Evolutionary conservation across 2,797 vertebrate species (phyloP).

Genomic region (Chelon auratus): DNA sequence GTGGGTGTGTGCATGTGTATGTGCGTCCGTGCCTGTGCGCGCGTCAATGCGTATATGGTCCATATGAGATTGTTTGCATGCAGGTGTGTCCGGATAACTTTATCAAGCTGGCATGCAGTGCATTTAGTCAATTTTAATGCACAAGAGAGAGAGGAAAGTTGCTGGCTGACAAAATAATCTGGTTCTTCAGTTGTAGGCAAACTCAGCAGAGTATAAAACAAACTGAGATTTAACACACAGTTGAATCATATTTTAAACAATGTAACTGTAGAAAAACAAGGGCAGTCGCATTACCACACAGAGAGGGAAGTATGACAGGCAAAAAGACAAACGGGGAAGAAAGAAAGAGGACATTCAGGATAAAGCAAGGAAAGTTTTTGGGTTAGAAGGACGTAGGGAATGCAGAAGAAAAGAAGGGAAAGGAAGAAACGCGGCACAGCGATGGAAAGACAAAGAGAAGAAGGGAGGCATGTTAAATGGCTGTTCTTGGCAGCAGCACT

Average conservation of each 20-base stretch:
- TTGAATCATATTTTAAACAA: slow-evolving; percentile 30
- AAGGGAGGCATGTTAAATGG: slow-evolving; percentile 15
- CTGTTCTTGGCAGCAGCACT: slow-evolving; percentile 35
- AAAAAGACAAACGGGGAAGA: not conserved
- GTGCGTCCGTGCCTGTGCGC: not conserved
- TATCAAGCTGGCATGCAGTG: slow-evolving; percentile 30
- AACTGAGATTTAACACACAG: slow-evolving; percentile 28
- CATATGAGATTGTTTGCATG: slow-evolving; percentile 23
- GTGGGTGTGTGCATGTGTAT: slow-evolving; percentile 6
- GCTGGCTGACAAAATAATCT: not conserved
- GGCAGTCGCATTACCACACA: not conserved
- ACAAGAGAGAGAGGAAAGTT: slow-evolving; percentile 22
- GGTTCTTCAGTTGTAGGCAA: slow-evolving; percentile 15
- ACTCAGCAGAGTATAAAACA: slow-evolving; percentile 26
- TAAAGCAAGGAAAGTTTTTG: too few species aligned
- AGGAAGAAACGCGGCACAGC: not conserved
- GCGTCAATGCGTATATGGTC: slow-evolving; percentile 1
- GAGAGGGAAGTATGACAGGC: not conserved
- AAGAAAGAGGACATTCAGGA: not conserved
- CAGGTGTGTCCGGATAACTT: slow-evolving; percentile 51
- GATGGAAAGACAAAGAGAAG: not conserved
- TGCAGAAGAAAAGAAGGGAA: not conserved
- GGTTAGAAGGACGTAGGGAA: not conserved
- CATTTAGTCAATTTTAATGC: slow-evolving; percentile 41
- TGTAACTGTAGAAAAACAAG: slow-evolving; percentile 27